Percentiles rank a stretch among this genome's conserved stretches.
phyloP scores from a whole-genome alignment of 1,140 invertebrate genomes.

The Papilio helenus region DNA sequence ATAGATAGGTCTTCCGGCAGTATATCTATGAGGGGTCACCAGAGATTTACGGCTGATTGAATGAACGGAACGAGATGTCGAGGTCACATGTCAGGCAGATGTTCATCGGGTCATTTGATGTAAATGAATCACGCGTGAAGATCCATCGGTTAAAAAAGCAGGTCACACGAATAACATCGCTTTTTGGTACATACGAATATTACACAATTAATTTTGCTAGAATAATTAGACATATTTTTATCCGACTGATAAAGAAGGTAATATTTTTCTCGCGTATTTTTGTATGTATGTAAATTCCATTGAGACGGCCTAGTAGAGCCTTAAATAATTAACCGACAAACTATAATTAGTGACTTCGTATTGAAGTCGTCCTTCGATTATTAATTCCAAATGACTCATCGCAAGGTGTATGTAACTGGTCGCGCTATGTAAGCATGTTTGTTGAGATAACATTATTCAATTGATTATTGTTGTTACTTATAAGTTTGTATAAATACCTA shows the following conservation, averaged over 20 bases:
- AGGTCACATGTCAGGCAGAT: slow-evolving; percentile 29
- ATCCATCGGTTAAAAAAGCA: background rate
- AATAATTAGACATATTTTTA: too few species aligned
- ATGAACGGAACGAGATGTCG: slow-evolving; percentile 16
- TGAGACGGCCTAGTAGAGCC: too few species aligned
- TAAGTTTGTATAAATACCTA: background rate
- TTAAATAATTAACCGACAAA: too few species aligned
- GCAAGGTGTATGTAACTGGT: slow-evolving; percentile 11
- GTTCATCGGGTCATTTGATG: background rate
- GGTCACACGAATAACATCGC: background rate
- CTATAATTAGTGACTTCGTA: too few species aligned
- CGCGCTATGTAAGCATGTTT: background rate
- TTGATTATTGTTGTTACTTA: background rate
- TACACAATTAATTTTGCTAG: background rate
- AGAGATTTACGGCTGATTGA: slow-evolving; percentile 34
- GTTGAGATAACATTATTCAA: slow-evolving; percentile 11
- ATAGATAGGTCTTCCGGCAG: background rate
- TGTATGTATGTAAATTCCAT: too few species aligned
- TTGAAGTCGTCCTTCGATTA: slow-evolving; percentile 10
- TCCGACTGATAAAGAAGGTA: too few species aligned
- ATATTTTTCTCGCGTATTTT: too few species aligned
- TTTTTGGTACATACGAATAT: background rate
- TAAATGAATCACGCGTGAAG: background rate
- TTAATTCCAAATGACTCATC: slow-evolving; percentile 14
- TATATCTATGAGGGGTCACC: background rate